These are phyloP conservation scores for Paracentrotus lividus DNA, from an alignment of 53 echinoderm and acorn worm species.

Conservation along the genomic window DNA sequence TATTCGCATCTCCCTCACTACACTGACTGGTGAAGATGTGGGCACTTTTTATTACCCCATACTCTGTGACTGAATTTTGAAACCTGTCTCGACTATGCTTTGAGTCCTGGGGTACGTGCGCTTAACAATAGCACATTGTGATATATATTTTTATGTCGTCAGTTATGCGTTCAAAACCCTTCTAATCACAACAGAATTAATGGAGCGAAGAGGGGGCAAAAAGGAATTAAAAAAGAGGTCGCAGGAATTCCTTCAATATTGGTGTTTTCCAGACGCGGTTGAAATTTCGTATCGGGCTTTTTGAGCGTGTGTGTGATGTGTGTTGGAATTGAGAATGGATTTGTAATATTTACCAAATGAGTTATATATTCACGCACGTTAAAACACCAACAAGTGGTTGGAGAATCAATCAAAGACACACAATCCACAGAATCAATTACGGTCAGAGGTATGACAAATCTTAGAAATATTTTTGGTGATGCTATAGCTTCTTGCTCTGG, in stretches of 20 bases:
- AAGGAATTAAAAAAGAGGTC: constrained; percentile 21
- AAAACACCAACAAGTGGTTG: background rate
- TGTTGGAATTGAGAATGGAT: background rate
- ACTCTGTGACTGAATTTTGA: constrained; percentile 39
- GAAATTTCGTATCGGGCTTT: constrained; percentile 23
- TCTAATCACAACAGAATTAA: constrained; percentile 70
- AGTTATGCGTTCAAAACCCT: constrained; percentile 65
- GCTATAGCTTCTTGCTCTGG: background rate
- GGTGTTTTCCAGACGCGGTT: constrained; percentile 6
- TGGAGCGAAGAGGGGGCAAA: constrained; percentile 55
- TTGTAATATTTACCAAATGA: constrained; percentile 16
- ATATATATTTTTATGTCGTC: constrained; percentile 71
- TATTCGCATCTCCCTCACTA: background rate
- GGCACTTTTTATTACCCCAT: constrained; percentile 16
- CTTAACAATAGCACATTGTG: constrained; percentile 64
- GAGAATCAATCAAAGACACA: constrained; percentile 18
- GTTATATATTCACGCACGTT: constrained; percentile 21
- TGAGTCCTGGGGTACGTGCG: constrained; percentile 50
- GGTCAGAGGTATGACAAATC: constrained; percentile 35
- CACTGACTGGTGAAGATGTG: background rate
- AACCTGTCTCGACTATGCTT: constrained; percentile 41
- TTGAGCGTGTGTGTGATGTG: constrained; percentile 1
- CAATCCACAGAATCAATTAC: constrained; percentile 37
- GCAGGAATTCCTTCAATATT: constrained; percentile 41
- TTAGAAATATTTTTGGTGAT: background rate